Evolutionary conservation across 2,888 invertebrate genomes (phyloP), one percentile per base, ranked within the genome.

Genomic region (Oligia fasciuncula): DNA sequence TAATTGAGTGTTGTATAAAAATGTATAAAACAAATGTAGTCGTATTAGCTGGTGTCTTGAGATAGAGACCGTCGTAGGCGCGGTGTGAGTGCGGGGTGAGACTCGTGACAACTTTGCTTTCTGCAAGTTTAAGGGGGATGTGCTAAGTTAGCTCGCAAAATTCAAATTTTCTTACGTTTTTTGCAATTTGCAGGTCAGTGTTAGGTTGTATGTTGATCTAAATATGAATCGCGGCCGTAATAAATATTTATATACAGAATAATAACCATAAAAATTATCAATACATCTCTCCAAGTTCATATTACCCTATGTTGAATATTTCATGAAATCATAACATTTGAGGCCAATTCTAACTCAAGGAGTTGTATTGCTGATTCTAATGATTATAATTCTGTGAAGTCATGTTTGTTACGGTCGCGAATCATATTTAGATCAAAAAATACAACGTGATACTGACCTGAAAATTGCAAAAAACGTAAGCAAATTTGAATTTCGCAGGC

Each of bases 1-100:
- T 86, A 85, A 82, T 63, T 82, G 70, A 79, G 66, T 87, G 74
- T 85, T 89, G 87, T 89, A 83, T 89, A 89, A 89, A 85, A 89
- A 82, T 87, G 85, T 87, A 89, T 88, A 87, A 89, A 84, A 77
- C 68, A 80, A 87, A 81, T 72, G 19, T 85, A 85, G 76, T 49
- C 63, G 65, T 89, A 87, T 63, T 75, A 69, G 80, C 68, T 74
- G 71, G 75, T 62, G 40, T 71, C 54, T 83, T 80, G 74, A 62
- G 14, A 57, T 69, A 69, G 66, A 77, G 73, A 72, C 54, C 11
- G 73, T 72, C 63, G n/a, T 66, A 70, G 63, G 23, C 11, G 17
- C 29, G 46, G 40, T 67, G 35, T 51, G 46, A 67, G 43, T 51
- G 29, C 2, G 29, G 43, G 23, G 23, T 9, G 17, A 40, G 11